phyloP scores from a whole-genome alignment of 2,888 invertebrate species.

The Zelleria hepariella region DNA sequence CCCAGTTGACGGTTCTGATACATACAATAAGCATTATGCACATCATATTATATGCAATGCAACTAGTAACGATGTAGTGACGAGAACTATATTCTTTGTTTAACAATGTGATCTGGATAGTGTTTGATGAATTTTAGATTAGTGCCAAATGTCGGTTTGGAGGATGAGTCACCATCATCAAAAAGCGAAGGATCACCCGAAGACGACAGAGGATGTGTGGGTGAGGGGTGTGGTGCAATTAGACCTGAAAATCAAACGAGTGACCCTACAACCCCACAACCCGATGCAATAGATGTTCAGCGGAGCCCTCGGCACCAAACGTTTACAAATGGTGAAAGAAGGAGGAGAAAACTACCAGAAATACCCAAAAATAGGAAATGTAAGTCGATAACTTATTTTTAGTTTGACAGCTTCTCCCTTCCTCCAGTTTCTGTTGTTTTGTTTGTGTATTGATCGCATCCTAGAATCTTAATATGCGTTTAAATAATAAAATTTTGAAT shows the following conservation, averaged over 20 bases:
- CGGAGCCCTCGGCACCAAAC: conserved; percentile 50
- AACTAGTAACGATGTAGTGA: neutral
- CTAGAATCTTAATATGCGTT: neutral
- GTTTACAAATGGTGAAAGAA: conserved; percentile 71
- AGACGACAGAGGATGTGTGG: conserved; percentile 72
- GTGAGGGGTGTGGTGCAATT: conserved; percentile 33
- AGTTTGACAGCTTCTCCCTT: neutral
- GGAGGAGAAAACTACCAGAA: conserved; percentile 88
- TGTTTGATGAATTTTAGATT: conserved; percentile 69
- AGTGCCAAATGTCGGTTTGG: conserved; percentile 86
- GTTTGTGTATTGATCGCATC: conserved; percentile 5
- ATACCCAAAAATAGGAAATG: conserved; percentile 89
- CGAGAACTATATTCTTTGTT: neutral
- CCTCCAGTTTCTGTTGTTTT: neutral
- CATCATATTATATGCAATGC: neutral
- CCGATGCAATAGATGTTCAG: conserved; percentile 37
- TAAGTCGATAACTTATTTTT: conserved; percentile 10
- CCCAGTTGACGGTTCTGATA: too few species aligned
- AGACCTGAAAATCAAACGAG: conserved; percentile 5
- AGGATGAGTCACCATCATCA: conserved; percentile 86
- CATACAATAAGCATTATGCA: too few species aligned
- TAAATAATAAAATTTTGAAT: neutral
- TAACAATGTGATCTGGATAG: neutral
- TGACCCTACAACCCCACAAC: conserved; percentile 35
- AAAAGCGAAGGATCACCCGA: conserved; percentile 80